Percentiles rank a stretch among this genome's conserved stretches.
Evolutionary conservation across 2,888 invertebrate species (phyloP).

Genomic region (Pseudococcus jackbeardsleyi): DNA sequence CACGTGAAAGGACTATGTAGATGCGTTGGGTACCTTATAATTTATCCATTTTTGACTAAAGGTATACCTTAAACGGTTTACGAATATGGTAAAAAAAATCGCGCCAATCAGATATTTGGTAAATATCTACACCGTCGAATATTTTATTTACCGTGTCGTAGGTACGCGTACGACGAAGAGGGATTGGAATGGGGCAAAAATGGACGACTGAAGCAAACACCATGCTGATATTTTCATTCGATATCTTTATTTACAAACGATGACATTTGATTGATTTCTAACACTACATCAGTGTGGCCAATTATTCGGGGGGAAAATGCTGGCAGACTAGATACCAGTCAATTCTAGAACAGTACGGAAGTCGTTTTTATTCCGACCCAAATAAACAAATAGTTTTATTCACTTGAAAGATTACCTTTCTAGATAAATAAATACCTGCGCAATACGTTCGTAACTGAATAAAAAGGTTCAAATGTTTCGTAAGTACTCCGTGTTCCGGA

Average conservation of each 20-base stretch:
- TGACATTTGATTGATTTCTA: background rate
- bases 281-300: background rate
- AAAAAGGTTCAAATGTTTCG: too few relatives aligned
- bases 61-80: background rate
- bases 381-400: too few relatives aligned
- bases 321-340: background rate
- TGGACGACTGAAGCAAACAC: background rate
- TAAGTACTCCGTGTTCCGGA: too few relatives aligned
- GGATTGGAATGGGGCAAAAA: background rate
- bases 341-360: background rate
- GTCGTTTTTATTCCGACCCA: background rate
- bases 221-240: background rate
- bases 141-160: background rate
- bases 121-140: background rate
- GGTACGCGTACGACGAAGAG: background rate
- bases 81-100: background rate
- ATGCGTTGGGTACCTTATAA: background rate
- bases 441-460: background rate
- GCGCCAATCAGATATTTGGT: background rate
- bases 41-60: background rate
- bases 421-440: background rate
- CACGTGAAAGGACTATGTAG: background rate
- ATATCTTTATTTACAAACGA: background rate
- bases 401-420: background rate
- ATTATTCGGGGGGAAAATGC: background rate